phyloP scores from a whole-genome alignment of 2,113 vertebrate species.

The Triplophysa siluroides region DNA sequence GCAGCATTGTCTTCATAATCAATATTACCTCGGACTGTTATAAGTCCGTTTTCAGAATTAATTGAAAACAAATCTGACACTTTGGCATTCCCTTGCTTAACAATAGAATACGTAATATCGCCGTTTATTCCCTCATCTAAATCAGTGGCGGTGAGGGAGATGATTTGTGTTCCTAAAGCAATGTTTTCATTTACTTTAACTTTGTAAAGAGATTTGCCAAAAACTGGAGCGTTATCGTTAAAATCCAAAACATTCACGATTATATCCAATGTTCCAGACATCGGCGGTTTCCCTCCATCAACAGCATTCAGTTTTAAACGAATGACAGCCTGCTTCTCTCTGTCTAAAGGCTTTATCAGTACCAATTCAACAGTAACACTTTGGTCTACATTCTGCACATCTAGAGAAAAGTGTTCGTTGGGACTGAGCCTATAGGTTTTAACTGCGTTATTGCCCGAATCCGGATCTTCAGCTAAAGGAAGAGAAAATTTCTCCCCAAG shows the following conservation, averaged over 20 bases:
- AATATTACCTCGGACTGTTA: slow-evolving; percentile 28
- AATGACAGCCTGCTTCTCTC: slow-evolving; percentile 64
- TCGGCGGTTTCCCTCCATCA: slow-evolving; percentile 65
- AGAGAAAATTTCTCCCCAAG: slow-evolving; percentile 62
- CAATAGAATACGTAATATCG: slow-evolving; percentile 38
- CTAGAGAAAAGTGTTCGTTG: slow-evolving; percentile 63
- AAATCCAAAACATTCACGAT: slow-evolving; percentile 59
- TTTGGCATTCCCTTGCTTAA: slow-evolving; percentile 22
- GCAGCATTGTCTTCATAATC: slow-evolving; percentile 51
- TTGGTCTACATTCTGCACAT: slow-evolving; percentile 64
- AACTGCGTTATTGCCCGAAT: slow-evolving; percentile 64
- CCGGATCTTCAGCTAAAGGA: slow-evolving; percentile 62
- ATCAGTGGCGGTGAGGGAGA: slow-evolving; percentile 62
- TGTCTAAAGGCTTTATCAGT: slow-evolving; percentile 66
- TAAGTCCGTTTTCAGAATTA: slow-evolving; percentile 27
- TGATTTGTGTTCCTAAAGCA: slow-evolving; percentile 42
- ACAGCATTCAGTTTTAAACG: slow-evolving; percentile 61
- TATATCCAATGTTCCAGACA: slow-evolving; percentile 63
- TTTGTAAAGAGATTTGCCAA: slow-evolving; percentile 62
- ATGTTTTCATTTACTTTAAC: slow-evolving; percentile 60
- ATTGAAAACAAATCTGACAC: slow-evolving; percentile 31
- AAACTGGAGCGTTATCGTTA: slow-evolving; percentile 66
- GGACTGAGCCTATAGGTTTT: slow-evolving; percentile 62
- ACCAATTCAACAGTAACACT: slow-evolving; percentile 69
- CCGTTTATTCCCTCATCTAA: slow-evolving; percentile 64